Percentiles rank a stretch among this genome's conserved stretches.
phyloP scores from a whole-genome alignment of 2,113 vertebrate genomes.

The Mesoclemmys tuberculata region DNA sequence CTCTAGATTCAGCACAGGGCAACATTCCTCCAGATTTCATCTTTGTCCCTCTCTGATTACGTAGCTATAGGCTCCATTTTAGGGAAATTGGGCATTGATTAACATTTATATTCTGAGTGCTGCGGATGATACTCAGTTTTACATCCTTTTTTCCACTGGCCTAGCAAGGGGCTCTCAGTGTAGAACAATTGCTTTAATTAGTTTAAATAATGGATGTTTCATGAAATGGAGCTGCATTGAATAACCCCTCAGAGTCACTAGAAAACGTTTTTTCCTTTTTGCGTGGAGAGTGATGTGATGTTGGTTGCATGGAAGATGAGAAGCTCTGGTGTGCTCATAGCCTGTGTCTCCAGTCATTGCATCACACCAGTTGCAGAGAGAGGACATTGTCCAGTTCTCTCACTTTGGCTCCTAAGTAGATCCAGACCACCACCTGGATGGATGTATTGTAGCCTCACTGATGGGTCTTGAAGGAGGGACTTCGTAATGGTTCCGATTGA shows the following conservation, averaged over 20 bases:
- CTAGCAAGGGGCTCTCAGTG: neutral
- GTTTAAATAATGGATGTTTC: conserved; percentile 36
- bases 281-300: neutral
- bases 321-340: neutral
- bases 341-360: neutral
- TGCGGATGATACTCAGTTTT: neutral
- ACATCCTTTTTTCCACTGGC: conserved; percentile 28
- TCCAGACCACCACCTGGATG: neutral
- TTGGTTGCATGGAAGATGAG: neutral
- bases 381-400: neutral
- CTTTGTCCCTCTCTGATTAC: neutral
- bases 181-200: conserved; percentile 44
- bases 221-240: conserved; percentile 17
- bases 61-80: neutral
- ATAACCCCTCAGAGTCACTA: neutral
- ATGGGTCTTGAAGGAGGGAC: neutral
- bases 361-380: neutral
- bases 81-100: neutral
- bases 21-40: neutral
- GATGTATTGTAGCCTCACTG: neutral
- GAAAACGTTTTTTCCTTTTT: neutral
- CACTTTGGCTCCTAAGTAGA: neutral
- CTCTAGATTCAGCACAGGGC: neutral
- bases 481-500: neutral
- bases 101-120: neutral